Percentiles rank a stretch among this genome's conserved stretches.
Conservation (phyloP, 2,888 invertebrate species). For the Meiosimyza platycephala region DNA sequence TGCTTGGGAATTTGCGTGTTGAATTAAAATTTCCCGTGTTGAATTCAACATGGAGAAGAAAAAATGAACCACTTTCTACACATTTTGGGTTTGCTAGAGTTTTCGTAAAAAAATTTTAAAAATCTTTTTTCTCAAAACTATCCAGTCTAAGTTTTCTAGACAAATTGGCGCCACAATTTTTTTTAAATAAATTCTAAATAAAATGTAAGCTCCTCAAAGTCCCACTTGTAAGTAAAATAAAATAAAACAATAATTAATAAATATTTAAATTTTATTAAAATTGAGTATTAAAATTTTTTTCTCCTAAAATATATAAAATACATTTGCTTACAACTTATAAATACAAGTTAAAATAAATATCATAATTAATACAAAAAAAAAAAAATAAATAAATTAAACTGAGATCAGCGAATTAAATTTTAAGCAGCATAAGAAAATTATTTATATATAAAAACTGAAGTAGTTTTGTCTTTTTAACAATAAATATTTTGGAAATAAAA, state of each 20-base stretch:
- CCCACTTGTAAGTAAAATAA: slow-evolving; percentile 17
- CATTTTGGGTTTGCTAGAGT: too few species aligned
- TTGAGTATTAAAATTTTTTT: slow-evolving; percentile 29
- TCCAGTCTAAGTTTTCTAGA: too few species aligned
- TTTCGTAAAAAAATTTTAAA: too few species aligned
- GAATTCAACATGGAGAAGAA: too few species aligned
- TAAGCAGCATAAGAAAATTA: slow-evolving; percentile 2
- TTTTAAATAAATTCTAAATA: not conserved
- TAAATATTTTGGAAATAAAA: too few species aligned
- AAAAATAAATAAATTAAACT: slow-evolving; percentile 4
- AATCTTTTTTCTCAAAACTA: too few species aligned
- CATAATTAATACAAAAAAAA: slow-evolving; percentile 30
- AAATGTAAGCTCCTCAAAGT: not conserved
- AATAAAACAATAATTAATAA: slow-evolving; percentile 16
- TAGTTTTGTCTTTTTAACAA: too few species aligned
- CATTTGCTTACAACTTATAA: slow-evolving; percentile 36
- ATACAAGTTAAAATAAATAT: slow-evolving; percentile 30
- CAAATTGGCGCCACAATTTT: too few species aligned
- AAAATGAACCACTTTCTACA: too few species aligned
- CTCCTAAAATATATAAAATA: slow-evolving; percentile 37
- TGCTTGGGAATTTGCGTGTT: too few species aligned
- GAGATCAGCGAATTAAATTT: slow-evolving; percentile 10
- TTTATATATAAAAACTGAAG: not conserved
- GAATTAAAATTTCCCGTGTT: too few species aligned
- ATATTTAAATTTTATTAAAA: slow-evolving; percentile 19